These are phyloP conservation scores for Lacerta viridis DNA, from an alignment of 2,797 vertebrate genomes.

Conservation along the genomic window DNA sequence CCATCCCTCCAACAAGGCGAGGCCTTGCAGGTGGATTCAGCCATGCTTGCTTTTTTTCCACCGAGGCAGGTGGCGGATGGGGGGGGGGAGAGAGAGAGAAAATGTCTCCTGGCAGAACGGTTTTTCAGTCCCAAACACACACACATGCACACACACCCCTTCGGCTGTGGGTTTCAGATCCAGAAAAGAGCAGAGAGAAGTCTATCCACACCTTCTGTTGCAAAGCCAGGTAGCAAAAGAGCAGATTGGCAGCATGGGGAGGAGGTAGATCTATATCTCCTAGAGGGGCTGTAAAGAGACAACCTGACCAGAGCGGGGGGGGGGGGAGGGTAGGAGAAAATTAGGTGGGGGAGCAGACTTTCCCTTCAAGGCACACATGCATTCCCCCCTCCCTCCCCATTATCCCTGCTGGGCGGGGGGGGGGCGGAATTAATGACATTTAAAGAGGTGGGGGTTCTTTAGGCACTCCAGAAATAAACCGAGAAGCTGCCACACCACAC, in stretches of 20 bases:
- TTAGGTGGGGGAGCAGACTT: neutral
- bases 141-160: neutral
- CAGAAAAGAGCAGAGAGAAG: neutral
- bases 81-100: neutral
- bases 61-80: neutral
- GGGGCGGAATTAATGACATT: neutral
- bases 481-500: neutral
- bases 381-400: neutral
- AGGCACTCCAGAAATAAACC: neutral
- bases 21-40: neutral
- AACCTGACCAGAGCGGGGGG: neutral
- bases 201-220: neutral
- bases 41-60: neutral
- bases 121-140: neutral
- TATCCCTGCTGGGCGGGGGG: too few relatives aligned
- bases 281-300: too few relatives aligned
- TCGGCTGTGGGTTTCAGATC: neutral
- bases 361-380: neutral
- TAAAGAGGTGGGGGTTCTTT: neutral
- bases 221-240: neutral
- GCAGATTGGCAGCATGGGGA: too few relatives aligned
- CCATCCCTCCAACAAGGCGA: neutral
- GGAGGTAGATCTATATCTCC: neutral
- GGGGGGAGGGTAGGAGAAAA: neutral
- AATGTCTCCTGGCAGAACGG: conserved; percentile 43